Base-by-base conservation (phyloP, 2,113 vertebrate genomes). In the Fulica atra region DNA sequence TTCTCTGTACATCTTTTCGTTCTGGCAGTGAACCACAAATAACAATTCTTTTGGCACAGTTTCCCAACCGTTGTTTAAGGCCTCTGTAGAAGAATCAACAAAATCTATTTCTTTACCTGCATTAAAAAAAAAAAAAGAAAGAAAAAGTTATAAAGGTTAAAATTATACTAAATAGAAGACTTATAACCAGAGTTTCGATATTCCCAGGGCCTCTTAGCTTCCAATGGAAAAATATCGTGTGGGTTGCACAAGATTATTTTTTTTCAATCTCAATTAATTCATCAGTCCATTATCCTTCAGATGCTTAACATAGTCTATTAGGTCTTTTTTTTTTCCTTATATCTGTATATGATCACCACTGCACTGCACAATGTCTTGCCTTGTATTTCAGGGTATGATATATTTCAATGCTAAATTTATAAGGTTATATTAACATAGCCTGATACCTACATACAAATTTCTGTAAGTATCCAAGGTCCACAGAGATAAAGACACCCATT, bases 21-120 rank as follows among this genome's bases (percentile, higher is more conserved):
- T 94, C 54, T 92, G 56, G 46, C 64, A 93, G 50, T 66, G 40
- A 95, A 92, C 36, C 72, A 92, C 71, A 86, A 61, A 59, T 59
- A 93, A 69, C 36, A 91, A 88, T 88, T 92, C 40, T 93, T 66
- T n/a, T 31, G n/a, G 61, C 44, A 91, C 18, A 50, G 28, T 81
- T 96, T 89, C 59, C 33, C 24, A 91, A 53, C 21, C n/a, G 72
- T 18, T 65, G 26, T 76, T 91, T 88, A 76, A 81, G 20, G 8
- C 24, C 4, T 42, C 60, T 76, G 48, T 21, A 60, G 35, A 85
- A 79, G 14, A 71, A 11, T 51, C 20, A 82, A 71, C 11, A 88
- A 64, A 92, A 86, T 50, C 15, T 50, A 74, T 72, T 86, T 94
- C 42, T 57, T 81, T 56, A 63, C 31, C 12, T 51, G 13, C 6